Percentiles rank a stretch among this genome's conserved stretches.
Evolutionary conservation across 2,797 vertebrate genomes (phyloP).

Genomic region (Alosa sapidissima): DNA sequence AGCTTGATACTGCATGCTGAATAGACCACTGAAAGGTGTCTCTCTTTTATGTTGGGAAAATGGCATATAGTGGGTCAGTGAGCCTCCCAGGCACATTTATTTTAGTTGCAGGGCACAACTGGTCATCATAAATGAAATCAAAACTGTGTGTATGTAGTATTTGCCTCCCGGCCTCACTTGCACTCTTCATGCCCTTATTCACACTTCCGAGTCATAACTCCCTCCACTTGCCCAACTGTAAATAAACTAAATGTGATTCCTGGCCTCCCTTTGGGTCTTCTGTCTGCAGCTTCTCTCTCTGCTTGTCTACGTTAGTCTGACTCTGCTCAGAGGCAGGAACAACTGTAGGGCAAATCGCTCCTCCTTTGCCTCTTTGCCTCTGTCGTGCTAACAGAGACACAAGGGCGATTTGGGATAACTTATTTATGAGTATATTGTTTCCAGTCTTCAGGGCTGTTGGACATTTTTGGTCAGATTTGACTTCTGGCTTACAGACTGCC

Average conservation of each 20-base stretch:
- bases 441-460: not conserved
- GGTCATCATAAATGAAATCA: not conserved
- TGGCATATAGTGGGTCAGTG: not conserved
- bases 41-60: not conserved
- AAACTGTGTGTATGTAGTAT: not conserved
- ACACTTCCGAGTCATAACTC: not conserved
- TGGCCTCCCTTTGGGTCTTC: not conserved
- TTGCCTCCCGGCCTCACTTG: not conserved
- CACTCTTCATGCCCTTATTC: not conserved
- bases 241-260: not conserved
- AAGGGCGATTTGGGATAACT: not conserved
- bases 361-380: not conserved
- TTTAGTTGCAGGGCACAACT: not conserved
- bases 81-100: not conserved
- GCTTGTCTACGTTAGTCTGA: not conserved
- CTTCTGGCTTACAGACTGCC: not conserved
- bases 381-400: not conserved
- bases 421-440: not conserved
- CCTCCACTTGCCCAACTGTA: not conserved
- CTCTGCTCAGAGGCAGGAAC: not conserved
- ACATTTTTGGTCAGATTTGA: not conserved
- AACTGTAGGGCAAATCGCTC: not conserved
- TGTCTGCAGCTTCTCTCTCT: not conserved
- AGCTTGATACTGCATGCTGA: not conserved
- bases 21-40: too few relatives aligned